These are phyloP conservation scores for Achroia grisella DNA, from an alignment of 1,140 invertebrate genomes.

Conservation along the genomic window DNA sequence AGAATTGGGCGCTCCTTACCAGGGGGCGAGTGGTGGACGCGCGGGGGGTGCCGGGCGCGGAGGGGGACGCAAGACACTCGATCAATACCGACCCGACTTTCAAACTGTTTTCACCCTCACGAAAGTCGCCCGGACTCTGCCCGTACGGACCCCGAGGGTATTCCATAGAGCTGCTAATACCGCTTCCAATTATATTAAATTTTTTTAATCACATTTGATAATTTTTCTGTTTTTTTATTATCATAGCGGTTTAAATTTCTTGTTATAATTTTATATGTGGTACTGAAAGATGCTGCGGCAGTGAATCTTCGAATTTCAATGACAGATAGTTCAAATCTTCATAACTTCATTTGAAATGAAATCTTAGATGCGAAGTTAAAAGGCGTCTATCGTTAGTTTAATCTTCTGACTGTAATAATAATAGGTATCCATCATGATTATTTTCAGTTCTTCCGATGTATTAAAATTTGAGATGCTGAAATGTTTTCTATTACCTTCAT, in stretches of 20 bases:
- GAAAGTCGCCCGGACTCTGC: conserved; percentile 67
- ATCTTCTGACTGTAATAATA: too few species aligned
- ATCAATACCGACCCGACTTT: conserved; percentile 73
- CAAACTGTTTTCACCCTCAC: conserved; percentile 73
- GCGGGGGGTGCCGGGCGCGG: conserved; percentile 20
- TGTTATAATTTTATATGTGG: not conserved
- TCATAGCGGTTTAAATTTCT: too few species aligned
- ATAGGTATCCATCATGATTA: too few species aligned
- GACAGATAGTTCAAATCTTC: too few species aligned
- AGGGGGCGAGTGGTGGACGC: conserved; percentile 16
- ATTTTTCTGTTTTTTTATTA: too few species aligned
- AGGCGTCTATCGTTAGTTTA: too few species aligned
- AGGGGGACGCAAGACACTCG: conserved; percentile 59
- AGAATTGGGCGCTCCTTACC: conserved; percentile 54
- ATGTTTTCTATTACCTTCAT: too few species aligned
- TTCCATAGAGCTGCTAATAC: conserved; percentile 28
- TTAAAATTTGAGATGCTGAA: too few species aligned
- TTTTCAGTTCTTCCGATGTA: too few species aligned
- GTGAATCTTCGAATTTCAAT: not conserved
- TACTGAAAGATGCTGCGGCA: conserved; percentile 1
- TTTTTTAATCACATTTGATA: too few species aligned
- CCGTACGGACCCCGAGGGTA: conserved; percentile 34
- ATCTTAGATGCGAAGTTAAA: too few species aligned
- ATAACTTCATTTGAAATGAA: too few species aligned
- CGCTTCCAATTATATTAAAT: not conserved